Evolutionary conservation across 2,113 vertebrate genomes (phyloP).

Genomic region (Barnardius zonarius): DNA sequence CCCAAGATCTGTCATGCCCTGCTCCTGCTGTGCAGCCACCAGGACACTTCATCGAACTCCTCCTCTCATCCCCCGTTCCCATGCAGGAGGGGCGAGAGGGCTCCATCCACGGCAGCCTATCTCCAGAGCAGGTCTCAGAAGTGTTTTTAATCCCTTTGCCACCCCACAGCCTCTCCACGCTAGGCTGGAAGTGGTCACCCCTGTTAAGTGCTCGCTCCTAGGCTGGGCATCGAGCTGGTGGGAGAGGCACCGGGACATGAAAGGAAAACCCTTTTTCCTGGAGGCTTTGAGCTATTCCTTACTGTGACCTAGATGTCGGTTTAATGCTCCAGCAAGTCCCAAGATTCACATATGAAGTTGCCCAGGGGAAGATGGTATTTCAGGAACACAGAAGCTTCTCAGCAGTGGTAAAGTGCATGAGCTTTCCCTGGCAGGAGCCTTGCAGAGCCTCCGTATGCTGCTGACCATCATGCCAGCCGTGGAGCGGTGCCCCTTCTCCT

Average conservation of each 20-base stretch:
- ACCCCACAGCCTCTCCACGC: background rate
- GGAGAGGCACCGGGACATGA: background rate
- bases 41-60: constrained; percentile 55
- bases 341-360: background rate
- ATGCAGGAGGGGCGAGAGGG: background rate
- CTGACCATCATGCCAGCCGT: background rate
- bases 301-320: constrained; percentile 52
- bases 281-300: constrained; percentile 42
- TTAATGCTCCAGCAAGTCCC: constrained; percentile 36
- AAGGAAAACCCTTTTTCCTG: constrained; percentile 64
- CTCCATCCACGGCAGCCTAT: background rate
- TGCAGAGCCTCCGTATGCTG: constrained; percentile 44
- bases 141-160: background rate
- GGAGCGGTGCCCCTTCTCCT: background rate
- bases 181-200: background rate
- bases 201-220: background rate
- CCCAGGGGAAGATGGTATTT: constrained; percentile 55
- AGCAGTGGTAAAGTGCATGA: constrained; percentile 24
- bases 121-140: background rate
- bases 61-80: background rate
- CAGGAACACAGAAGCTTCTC: constrained; percentile 47
- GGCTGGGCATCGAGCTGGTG: background rate
- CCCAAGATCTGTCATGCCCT: constrained; percentile 57
- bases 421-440: constrained; percentile 43
- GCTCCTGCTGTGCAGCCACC: background rate